Conservation (phyloP, 1,140 invertebrate species). For the Sycobia sp. region DNA sequence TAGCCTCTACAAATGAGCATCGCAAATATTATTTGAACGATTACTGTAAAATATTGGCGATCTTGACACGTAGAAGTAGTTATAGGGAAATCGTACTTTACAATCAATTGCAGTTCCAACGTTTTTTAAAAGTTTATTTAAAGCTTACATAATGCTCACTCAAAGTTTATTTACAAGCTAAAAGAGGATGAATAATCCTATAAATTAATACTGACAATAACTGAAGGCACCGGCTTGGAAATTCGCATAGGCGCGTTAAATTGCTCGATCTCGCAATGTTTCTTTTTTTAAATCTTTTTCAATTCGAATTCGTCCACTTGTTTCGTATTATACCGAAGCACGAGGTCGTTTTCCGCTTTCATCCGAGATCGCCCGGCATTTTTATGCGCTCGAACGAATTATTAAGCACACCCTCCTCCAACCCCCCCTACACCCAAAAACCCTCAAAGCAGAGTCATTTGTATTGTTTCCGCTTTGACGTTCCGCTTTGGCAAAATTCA, state of each 20-base stretch:
- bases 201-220: constrained; percentile 2
- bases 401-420: neutral
- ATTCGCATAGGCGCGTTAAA: constrained; percentile 18
- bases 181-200: too few species aligned
- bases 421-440: too few species aligned
- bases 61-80: too few species aligned
- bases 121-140: too few species aligned
- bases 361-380: constrained; percentile 18
- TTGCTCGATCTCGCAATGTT: constrained; percentile 17
- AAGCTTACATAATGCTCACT: too few species aligned
- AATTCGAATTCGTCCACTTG: constrained; percentile 23
- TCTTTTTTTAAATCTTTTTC: constrained; percentile 6
- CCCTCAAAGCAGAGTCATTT: constrained; percentile 19
- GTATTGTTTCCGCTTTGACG: constrained; percentile 34
- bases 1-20: too few species aligned
- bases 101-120: too few species aligned
- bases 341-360: constrained; percentile 27
- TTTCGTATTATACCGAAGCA: constrained; percentile 28
- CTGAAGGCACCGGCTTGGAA: neutral
- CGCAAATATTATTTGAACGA: too few species aligned
- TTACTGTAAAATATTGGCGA: too few species aligned
- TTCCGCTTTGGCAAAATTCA: constrained; percentile 36
- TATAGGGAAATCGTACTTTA: too few species aligned
- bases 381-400: constrained; percentile 20
- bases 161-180: too few species aligned